Evolutionary conservation across 2,113 vertebrate genomes (phyloP).

Genomic region (Phoxinus phoxinus): DNA sequence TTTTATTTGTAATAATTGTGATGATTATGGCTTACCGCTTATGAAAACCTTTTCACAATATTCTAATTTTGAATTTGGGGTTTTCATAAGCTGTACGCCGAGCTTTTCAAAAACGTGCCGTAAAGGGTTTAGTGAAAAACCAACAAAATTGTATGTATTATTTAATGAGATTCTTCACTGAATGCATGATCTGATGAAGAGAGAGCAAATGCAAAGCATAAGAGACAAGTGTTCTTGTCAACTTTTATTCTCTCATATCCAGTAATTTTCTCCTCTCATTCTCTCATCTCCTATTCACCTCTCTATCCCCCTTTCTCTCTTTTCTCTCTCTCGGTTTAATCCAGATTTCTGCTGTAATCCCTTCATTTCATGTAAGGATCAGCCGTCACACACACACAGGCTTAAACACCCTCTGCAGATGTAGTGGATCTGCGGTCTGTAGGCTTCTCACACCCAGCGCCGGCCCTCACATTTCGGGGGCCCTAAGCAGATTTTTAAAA

Average conservation of each 20-base stretch:
- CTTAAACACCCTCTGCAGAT: slow-evolving; percentile 24
- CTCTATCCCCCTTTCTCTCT: not conserved
- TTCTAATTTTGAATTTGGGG: no score
- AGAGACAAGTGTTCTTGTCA: no score
- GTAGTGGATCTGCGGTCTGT: not conserved
- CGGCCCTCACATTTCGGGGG: not conserved
- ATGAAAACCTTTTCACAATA: no score
- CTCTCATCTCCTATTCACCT: not conserved
- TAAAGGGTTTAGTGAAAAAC: no score
- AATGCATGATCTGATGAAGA: no score
- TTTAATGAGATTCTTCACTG: no score
- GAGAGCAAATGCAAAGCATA: no score
- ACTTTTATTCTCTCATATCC: not conserved
- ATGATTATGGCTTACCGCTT: no score
- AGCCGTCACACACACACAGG: not conserved
- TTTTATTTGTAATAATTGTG: no score
- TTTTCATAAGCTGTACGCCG: no score
- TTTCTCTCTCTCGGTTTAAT: not conserved
- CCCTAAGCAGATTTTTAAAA: not conserved
- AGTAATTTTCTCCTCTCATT: not conserved
- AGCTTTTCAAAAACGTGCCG: no score
- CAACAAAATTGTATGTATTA: no score
- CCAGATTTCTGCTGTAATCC: not conserved
- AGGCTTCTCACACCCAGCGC: not conserved
- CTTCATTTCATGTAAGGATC: slow-evolving; percentile 17